Percentiles rank a stretch among this genome's conserved stretches.
Evolutionary conservation across 2,113 vertebrate genomes (phyloP).

Genomic region (Varanus salvator): DNA sequence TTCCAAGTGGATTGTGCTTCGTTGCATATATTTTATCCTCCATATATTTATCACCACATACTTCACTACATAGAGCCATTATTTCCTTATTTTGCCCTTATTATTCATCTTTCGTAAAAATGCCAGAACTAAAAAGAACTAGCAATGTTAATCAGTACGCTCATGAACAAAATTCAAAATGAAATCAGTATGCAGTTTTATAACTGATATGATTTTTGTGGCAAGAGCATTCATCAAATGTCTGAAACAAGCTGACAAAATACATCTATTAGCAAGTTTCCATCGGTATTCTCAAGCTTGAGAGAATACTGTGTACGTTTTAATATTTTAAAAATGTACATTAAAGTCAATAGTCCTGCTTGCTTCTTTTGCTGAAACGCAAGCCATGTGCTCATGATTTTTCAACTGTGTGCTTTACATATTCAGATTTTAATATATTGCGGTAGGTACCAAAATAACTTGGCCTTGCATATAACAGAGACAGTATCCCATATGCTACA

Average conservation of each 20-base stretch:
- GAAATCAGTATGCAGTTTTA: slow-evolving; percentile 60
- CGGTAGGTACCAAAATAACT: background rate
- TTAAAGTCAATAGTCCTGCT: slow-evolving; percentile 50
- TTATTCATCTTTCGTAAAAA: slow-evolving; percentile 59
- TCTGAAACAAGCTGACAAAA: slow-evolving; percentile 66
- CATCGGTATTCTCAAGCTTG: slow-evolving; percentile 45
- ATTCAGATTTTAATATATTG: slow-evolving; percentile 56
- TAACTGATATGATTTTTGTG: slow-evolving; percentile 51
- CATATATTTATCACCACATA: slow-evolving; percentile 46
- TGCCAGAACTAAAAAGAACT: slow-evolving; percentile 57
- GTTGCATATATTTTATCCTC: slow-evolving; percentile 36
- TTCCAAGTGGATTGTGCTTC: background rate
- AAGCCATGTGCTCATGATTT: slow-evolving; percentile 16
- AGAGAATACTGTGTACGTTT: slow-evolving; percentile 64
- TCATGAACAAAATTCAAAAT: slow-evolving; percentile 64
- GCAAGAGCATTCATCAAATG: slow-evolving; percentile 65
- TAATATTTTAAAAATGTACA: slow-evolving; percentile 60
- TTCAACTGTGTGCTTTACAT: slow-evolving; percentile 44
- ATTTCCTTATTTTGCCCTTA: slow-evolving; percentile 30
- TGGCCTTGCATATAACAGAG: background rate
- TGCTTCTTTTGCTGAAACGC: slow-evolving; percentile 24
- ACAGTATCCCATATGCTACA: background rate
- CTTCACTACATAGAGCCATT: slow-evolving; percentile 37
- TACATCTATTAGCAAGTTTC: slow-evolving; percentile 60
- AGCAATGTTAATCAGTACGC: slow-evolving; percentile 40